Conservation (phyloP, 1,140 invertebrate genomes). For the Drosophila sucinea region DNA sequence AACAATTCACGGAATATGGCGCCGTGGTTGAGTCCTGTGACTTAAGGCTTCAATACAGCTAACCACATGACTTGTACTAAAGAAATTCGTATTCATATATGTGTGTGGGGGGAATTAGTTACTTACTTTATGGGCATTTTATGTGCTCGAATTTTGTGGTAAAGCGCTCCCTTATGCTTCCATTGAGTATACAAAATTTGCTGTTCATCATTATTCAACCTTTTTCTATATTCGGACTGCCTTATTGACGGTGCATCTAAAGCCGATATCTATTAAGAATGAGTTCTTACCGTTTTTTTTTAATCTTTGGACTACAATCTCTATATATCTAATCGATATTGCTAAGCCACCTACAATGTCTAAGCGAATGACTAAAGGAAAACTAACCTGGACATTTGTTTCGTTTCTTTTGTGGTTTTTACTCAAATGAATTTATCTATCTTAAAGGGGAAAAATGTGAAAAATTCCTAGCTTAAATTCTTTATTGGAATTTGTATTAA, state of each 20-base stretch:
- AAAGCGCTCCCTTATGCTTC: not conserved
- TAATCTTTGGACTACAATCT: too few relatives aligned
- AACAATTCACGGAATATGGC: slow-evolving; percentile 59
- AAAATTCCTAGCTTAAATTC: too few relatives aligned
- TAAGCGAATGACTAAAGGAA: too few relatives aligned
- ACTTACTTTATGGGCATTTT: slow-evolving; percentile 59
- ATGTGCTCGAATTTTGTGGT: slow-evolving; percentile 31
- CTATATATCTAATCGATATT: too few relatives aligned
- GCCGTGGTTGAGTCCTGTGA: slow-evolving; percentile 2
- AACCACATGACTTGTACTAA: slow-evolving; percentile 64
- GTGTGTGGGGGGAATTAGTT: slow-evolving; percentile 2
- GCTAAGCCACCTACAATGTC: too few relatives aligned
- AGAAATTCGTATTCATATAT: slow-evolving; percentile 3
- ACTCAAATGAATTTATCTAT: too few relatives aligned
- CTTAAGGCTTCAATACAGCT: slow-evolving; percentile 48
- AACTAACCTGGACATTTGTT: too few relatives aligned
- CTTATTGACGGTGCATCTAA: not conserved
- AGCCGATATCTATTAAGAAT: too few relatives aligned
- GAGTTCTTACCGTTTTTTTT: too few relatives aligned
- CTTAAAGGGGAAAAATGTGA: too few relatives aligned
- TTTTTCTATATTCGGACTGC: not conserved
- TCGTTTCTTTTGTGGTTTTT: too few relatives aligned
- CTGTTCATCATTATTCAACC: slow-evolving; percentile 2
- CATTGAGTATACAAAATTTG: not conserved
- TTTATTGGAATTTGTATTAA: too few relatives aligned